Conservation (phyloP, 2,113 vertebrate genomes). For the Spheniscus mendiculus region DNA sequence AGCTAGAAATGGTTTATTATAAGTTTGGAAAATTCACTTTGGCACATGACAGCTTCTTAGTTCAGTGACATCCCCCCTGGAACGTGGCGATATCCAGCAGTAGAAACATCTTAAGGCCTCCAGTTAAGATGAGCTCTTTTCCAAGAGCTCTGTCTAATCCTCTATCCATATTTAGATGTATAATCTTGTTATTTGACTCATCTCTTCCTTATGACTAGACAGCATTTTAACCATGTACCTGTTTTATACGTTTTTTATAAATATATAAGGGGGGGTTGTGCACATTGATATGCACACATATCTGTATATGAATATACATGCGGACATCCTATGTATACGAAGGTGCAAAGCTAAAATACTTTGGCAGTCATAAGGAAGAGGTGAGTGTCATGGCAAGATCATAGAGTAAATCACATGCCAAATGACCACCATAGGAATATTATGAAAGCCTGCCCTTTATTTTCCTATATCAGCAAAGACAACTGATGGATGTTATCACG, state of each 20-base stretch:
- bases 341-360: background rate
- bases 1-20: background rate
- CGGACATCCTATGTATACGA: accelerated
- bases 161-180: background rate
- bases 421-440: background rate
- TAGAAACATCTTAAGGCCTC: background rate
- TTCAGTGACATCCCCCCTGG: too few species aligned
- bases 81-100: background rate
- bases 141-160: background rate
- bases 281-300: background rate
- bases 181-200: background rate
- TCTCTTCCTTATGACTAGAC: background rate
- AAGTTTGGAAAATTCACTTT: background rate
- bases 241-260: background rate
- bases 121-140: background rate
- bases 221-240: background rate
- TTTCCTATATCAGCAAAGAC: background rate
- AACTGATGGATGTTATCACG: background rate
- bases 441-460: background rate
- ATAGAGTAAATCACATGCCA: background rate
- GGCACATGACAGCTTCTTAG: background rate
- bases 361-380: background rate
- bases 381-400: background rate
- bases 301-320: background rate
- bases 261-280: background rate